Evolutionary conservation across 2,797 vertebrate species (phyloP).

Genomic region (Ctenopoma multispine): DNA sequence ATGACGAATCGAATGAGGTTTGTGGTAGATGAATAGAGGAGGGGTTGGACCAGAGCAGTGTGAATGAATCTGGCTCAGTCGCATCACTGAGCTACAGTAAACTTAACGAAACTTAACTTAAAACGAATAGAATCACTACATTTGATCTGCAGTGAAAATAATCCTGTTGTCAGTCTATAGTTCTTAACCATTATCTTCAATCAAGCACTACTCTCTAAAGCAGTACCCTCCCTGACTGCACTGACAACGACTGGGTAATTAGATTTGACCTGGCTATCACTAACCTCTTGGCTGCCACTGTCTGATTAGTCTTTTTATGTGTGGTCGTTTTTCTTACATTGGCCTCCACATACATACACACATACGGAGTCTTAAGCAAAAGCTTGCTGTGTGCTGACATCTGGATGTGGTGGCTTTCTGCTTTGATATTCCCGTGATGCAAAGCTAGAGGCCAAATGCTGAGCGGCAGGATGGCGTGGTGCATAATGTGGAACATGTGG

Average conservation of each 20-base stretch:
- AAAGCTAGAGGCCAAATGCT: constrained; percentile 14
- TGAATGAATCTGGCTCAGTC: too few species aligned
- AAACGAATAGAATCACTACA: too few species aligned
- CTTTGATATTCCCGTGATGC: constrained; percentile 52
- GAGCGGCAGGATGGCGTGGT: constrained; percentile 3
- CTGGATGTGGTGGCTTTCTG: constrained; percentile 28
- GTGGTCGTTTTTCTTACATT: constrained; percentile 1
- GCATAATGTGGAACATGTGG: constrained; percentile 51
- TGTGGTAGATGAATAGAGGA: too few species aligned
- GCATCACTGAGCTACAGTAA: too few species aligned
- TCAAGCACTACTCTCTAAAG: neutral
- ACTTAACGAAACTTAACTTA: too few species aligned
- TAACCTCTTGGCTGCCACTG: neutral
- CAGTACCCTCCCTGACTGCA: neutral
- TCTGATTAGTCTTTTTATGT: neutral
- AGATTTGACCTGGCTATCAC: constrained; percentile 19
- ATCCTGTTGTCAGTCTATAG: neutral
- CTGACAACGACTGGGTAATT: neutral
- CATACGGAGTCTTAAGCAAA: constrained; percentile 15
- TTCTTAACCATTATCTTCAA: neutral
- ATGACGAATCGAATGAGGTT: too few species aligned
- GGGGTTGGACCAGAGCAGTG: too few species aligned
- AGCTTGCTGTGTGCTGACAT: constrained; percentile 11
- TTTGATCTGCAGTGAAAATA: neutral
- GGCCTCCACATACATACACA: neutral